A percentile compares a stretch with the other conserved stretches of the same genome.
Evolutionary conservation across 2,888 invertebrate species (phyloP).

Genomic region (Agapostemon virescens): DNA sequence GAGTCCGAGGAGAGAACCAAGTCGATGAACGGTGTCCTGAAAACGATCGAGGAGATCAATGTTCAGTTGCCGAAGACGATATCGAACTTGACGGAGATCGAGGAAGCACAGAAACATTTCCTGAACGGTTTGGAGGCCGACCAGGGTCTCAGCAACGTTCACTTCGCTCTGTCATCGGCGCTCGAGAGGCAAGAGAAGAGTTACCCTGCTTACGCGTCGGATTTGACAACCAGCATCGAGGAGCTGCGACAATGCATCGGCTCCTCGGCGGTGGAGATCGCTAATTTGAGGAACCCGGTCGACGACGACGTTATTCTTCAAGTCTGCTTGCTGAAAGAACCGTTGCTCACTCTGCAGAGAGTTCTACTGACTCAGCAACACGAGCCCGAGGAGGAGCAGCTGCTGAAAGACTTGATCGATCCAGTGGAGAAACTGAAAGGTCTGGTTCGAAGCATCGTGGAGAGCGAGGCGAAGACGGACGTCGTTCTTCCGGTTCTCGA

Average conservation of each 20-base stretch:
- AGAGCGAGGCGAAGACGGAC: slow-evolving; percentile 55
- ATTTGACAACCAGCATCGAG: slow-evolving; percentile 67
- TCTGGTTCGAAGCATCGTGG: slow-evolving; percentile 63
- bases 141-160: slow-evolving; percentile 68
- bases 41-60: slow-evolving; percentile 72
- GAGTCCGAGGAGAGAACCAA: slow-evolving; percentile 47
- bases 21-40: slow-evolving; percentile 63
- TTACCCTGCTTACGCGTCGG: slow-evolving; percentile 46
- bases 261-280: slow-evolving; percentile 70
- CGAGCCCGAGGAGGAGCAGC: slow-evolving; percentile 64
- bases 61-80: slow-evolving; percentile 66
- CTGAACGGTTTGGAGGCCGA: slow-evolving; percentile 67
- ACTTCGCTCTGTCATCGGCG: slow-evolving; percentile 71
- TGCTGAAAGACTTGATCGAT: slow-evolving; percentile 68
- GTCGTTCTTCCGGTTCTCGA: slow-evolving; percentile 64
- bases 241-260: slow-evolving; percentile 71
- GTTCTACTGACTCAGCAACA: slow-evolving; percentile 70
- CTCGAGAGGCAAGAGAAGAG: slow-evolving; percentile 67
- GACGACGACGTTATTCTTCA: slow-evolving; percentile 67
- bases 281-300: slow-evolving; percentile 60
- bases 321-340: slow-evolving; percentile 68
- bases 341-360: slow-evolving; percentile 71
- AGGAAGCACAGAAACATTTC: slow-evolving; percentile 45
- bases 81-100: slow-evolving; percentile 38
- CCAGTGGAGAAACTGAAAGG: slow-evolving; percentile 70